phyloP scores from a whole-genome alignment of 2,797 vertebrate genomes.

The Coilia nasus region DNA sequence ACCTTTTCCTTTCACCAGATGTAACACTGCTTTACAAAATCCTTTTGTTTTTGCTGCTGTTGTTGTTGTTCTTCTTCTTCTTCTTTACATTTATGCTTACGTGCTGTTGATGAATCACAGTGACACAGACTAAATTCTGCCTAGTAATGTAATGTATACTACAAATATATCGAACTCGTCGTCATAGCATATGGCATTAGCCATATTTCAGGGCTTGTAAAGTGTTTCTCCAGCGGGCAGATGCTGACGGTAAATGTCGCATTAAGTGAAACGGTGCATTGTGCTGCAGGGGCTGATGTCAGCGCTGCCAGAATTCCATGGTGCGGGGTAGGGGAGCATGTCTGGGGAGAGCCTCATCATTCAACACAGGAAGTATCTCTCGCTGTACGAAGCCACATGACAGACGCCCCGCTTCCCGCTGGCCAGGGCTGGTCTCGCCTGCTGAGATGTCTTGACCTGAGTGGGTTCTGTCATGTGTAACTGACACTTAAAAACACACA shows the following conservation, averaged over 20 bases:
- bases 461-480: background rate
- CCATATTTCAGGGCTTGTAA: background rate
- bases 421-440: background rate
- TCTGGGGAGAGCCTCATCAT: conserved; percentile 5
- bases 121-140: no score
- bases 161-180: background rate
- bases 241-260: background rate
- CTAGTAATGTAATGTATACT: no score
- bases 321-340: background rate
- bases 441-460: background rate
- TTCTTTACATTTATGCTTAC: no score
- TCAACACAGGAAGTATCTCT: background rate
- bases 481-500: background rate
- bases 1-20: background rate
- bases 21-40: no score
- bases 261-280: background rate
- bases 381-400: background rate
- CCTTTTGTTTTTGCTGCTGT: no score
- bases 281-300: background rate
- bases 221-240: conserved; percentile 2
- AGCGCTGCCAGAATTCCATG: background rate
- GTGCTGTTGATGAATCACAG: no score
- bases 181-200: background rate
- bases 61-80: no score
- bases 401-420: background rate